Base-by-base conservation (phyloP, 1,140 invertebrate genomes). In the Polyergus mexicanus region DNA sequence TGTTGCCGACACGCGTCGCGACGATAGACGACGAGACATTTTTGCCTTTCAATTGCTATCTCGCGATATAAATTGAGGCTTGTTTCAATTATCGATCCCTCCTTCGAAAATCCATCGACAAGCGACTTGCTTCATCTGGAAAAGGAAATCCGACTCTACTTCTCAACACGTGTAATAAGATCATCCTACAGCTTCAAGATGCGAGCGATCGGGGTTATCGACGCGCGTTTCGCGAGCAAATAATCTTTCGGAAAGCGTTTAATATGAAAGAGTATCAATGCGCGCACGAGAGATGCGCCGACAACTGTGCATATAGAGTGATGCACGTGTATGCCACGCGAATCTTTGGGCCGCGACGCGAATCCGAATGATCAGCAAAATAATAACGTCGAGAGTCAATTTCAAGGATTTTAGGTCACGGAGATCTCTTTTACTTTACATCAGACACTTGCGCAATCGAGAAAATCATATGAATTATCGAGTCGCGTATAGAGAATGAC, bases 241-340 rank as follows among this genome's bases (percentile, higher is more conserved):
- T 68, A 85, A 69, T 66, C 72, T 84, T 19, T 51, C 16, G 44
- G 3, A 16, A 51, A 74, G 83, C 71, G 75, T 88, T 89, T 77
- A 84, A 66, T 68, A 71, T 89, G 65, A 65, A 89, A 80, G 63
- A 66, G 51, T 76, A 88, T 83, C 75, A 83, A 89, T 89, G 89
- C 86, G 78, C 88, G 85, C 77, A 87, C 69, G 86, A 83, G 76
- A 81, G 87, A 87, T 84, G 87, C 28, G 86, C 88, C 75, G 60
- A 84, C 47, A 77, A 63, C 44, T 80, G 56, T 41, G 80, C 85
- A 38, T 85, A 89, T 87, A 81, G 72, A 58, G 19, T 16, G 68
- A 51, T 58, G 75, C 88, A 90, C 86, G 85, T 85, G 90, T 91
- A 65, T 25, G 90, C 90, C 90, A 91, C 90, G 90, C 90, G 88